phyloP scores from a whole-genome alignment of 2,797 vertebrate species.

The Poecilia picta region DNA sequence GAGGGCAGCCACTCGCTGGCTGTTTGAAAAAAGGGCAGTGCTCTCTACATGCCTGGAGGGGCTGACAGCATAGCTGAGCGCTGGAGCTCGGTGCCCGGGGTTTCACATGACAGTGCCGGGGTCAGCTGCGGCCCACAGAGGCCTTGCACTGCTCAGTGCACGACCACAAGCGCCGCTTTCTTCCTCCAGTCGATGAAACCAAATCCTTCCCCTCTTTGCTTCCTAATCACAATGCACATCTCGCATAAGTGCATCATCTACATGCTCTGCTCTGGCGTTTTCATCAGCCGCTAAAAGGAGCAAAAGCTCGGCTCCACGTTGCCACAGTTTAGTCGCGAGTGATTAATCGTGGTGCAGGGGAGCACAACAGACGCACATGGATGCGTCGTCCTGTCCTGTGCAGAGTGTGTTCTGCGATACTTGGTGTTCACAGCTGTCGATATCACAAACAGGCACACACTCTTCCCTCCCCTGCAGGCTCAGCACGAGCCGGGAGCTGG shows the following conservation, averaged over 20 bases:
- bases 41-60: slow-evolving; percentile 68
- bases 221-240: slow-evolving; percentile 11
- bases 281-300: slow-evolving; percentile 1
- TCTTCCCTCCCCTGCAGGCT: slow-evolving; percentile 51
- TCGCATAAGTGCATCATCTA: slow-evolving; percentile 8
- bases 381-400: slow-evolving; percentile 10
- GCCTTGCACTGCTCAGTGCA: slow-evolving; percentile 47
- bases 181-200: slow-evolving; percentile 38
- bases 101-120: slow-evolving; percentile 69
- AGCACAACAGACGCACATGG: slow-evolving; percentile 8
- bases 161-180: slow-evolving; percentile 42
- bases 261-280: neutral
- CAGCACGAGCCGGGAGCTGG: slow-evolving; percentile 64
- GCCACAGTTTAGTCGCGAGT: slow-evolving; percentile 39
- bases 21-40: slow-evolving; percentile 56
- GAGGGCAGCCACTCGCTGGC: slow-evolving; percentile 67
- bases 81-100: slow-evolving; percentile 66
- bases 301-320: slow-evolving; percentile 15
- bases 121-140: slow-evolving; percentile 59
- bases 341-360: slow-evolving; percentile 58
- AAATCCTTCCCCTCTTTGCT: slow-evolving; percentile 14
- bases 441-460: slow-evolving; percentile 45
- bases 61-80: slow-evolving; percentile 68
- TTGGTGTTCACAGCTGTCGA: slow-evolving; percentile 62
- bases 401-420: slow-evolving; percentile 56